These are phyloP conservation scores for Drosophila macrospina DNA, from an alignment of 2,888 invertebrate species.

Conservation along the genomic window DNA sequence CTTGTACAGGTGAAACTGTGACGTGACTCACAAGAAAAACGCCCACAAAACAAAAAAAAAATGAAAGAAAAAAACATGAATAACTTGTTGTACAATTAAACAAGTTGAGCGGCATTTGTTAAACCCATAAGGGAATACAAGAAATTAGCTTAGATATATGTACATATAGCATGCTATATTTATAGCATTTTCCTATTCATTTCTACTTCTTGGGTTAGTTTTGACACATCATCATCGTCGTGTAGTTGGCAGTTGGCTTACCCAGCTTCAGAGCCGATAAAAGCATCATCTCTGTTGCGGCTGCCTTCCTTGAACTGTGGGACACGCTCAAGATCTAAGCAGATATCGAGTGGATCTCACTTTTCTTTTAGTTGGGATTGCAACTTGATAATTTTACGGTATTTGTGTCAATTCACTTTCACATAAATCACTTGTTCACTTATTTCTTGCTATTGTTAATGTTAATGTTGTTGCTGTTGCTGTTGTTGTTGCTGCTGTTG, in stretches of 20 bases:
- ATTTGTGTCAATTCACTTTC: constrained; percentile 81
- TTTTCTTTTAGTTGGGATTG: constrained; percentile 9
- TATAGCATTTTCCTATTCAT: neutral
- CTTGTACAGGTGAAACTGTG: constrained; percentile 59
- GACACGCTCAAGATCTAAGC: constrained; percentile 29
- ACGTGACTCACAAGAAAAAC: constrained; percentile 60
- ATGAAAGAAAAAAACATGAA: neutral
- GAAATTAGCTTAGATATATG: constrained; percentile 1
- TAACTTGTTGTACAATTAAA: constrained; percentile 12
- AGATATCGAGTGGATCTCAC: constrained; percentile 40
- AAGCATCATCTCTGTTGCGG: constrained; percentile 83
- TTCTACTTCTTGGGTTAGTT: constrained; percentile 20
- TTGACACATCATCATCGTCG: constrained; percentile 11
- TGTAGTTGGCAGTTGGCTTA: constrained; percentile 60
- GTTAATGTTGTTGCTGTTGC: constrained; percentile 32
- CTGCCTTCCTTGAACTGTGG: constrained; percentile 27
- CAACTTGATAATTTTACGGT: constrained; percentile 24
- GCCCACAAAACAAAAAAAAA: constrained; percentile 66
- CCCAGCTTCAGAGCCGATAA: constrained; percentile 85
- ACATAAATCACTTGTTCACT: constrained; percentile 72
- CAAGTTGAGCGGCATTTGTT: constrained; percentile 33
- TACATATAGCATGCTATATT: neutral
- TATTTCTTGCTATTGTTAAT: constrained; percentile 37
- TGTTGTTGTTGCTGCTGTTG: constrained; percentile 35
- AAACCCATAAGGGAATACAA: constrained; percentile 38